Conservation (phyloP, 2,113 vertebrate species). For the Oceanites oceanicus region DNA sequence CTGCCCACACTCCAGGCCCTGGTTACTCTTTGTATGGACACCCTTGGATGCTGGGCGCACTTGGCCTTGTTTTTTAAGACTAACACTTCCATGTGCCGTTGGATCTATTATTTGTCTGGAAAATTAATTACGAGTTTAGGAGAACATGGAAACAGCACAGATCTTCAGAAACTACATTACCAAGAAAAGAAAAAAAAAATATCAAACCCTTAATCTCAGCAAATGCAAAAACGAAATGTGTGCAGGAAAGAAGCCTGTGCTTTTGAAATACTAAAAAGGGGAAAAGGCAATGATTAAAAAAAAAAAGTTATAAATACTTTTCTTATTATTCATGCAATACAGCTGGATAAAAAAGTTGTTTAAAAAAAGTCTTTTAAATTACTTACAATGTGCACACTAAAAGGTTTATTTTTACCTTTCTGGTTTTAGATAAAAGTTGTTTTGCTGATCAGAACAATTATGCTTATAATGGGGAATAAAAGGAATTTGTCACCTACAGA, state of each 20-base stretch:
- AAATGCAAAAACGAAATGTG: not conserved
- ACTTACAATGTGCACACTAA: not conserved
- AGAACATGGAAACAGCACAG: not conserved
- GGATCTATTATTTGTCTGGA: not conserved
- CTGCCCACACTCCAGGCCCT: not conserved
- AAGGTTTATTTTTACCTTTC: slow-evolving; percentile 7
- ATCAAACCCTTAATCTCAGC: not conserved
- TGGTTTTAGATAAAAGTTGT: not conserved
- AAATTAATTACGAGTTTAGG: not conserved
- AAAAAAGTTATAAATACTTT: not conserved
- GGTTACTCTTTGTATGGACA: not conserved
- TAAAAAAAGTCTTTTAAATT: not conserved
- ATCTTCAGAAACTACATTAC: not conserved
- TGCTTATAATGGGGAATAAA: not conserved
- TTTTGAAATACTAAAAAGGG: not conserved
- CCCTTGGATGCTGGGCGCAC: not conserved
- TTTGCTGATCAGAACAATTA: slow-evolving; percentile 10
- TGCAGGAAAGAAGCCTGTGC: not conserved
- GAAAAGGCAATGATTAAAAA: not conserved
- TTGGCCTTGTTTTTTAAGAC: not conserved
- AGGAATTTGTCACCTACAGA: not conserved
- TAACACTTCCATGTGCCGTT: not conserved
- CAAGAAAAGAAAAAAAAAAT: not conserved
- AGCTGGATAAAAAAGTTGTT: not conserved
- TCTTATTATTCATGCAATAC: not conserved